phyloP scores from a whole-genome alignment of 2,888 invertebrate species.

The Timema podura region DNA sequence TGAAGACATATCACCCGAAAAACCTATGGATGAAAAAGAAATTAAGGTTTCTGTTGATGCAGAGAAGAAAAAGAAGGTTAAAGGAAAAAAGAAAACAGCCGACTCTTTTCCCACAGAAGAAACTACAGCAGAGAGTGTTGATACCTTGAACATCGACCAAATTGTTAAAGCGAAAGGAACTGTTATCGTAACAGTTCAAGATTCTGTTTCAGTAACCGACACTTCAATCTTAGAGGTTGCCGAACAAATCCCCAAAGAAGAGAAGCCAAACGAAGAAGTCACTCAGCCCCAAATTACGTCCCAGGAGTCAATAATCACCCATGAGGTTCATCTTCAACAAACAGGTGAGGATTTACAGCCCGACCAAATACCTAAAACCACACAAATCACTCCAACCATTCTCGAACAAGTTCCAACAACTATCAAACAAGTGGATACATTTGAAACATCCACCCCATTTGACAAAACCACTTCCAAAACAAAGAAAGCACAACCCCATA shows the following conservation, averaged over 20 bases:
- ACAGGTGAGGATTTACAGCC: conserved; percentile 28
- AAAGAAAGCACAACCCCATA: conserved; percentile 24
- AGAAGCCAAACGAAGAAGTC: conserved; percentile 30
- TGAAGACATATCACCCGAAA: conserved; percentile 9
- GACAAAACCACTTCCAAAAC: conserved; percentile 15
- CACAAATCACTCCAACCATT: conserved; percentile 29
- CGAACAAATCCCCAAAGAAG: conserved; percentile 29
- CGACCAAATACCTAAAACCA: conserved; percentile 28
- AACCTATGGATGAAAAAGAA: conserved; percentile 16
- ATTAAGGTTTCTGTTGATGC: conserved; percentile 11
- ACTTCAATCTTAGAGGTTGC: conserved; percentile 16
- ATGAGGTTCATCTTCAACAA: conserved; percentile 28
- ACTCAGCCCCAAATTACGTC: conserved; percentile 32
- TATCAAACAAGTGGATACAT: conserved; percentile 28
- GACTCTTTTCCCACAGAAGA: conserved; percentile 19
- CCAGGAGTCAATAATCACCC: conserved; percentile 35
- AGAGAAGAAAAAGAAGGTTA: conserved; percentile 24
- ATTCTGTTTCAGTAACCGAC: conserved; percentile 27
- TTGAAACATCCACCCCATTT: conserved; percentile 27
- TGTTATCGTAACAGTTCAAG: conserved; percentile 18
- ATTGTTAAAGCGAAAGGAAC: neutral
- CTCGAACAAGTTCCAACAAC: conserved; percentile 29
- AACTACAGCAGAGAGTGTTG: conserved; percentile 16
- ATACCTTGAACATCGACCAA: conserved; percentile 15
- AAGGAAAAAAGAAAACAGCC: conserved; percentile 15